Base-by-base conservation (phyloP, 92 coral and sea anemone species). In the Metridium senile region DNA sequence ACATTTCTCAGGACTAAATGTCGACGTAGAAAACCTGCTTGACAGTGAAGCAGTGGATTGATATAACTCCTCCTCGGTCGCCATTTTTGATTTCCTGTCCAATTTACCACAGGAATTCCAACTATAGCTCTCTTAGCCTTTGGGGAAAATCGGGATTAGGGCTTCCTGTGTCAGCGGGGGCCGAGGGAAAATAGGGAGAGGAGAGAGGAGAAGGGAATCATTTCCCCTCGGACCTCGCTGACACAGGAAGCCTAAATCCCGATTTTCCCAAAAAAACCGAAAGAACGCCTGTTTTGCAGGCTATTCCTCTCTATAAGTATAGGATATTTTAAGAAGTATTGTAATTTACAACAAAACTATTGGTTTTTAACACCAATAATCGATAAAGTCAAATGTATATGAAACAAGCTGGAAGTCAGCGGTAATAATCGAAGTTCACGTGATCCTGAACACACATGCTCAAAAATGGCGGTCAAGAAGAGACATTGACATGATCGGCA, bases 1-100 rank as follows among this genome's bases (percentile, higher is more conserved):
- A 92, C 97, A 95, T 74, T 95, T 85, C 29, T 92, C 99, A 11
- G 99, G 95, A 34, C 87, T 89, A 51, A 92, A 95, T 16, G 92
- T 26, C 43, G 93, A 81, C 45, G 74, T 66, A 25, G 96, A 78
- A 63, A 95, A 87, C 83, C 81, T 89, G 43, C 70, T 74, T 13
- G 97, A 90, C 62, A 92, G 88, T 19, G 80, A 84, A 23, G 93
- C 82, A 26, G 93, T 88, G 8, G 98, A 83, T 20, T 82, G 88
- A 43, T 87, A 63, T 1, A 31, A 82, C 51, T 93, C 96, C 81
- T 89, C 82, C 74, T 87, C 89, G 68, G 90, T 46, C 93, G 97
- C 93, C 97, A 91, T 91, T 69, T 88, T 82, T 57, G 66, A 51
- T 73, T 73, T 58, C 34, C 49, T 71, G 59, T 26, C 35, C 16